Percentiles rank a stretch among this genome's conserved stretches.
Conservation (phyloP, 2,888 invertebrate genomes). For the Dyspetes luteomarginatus region DNA sequence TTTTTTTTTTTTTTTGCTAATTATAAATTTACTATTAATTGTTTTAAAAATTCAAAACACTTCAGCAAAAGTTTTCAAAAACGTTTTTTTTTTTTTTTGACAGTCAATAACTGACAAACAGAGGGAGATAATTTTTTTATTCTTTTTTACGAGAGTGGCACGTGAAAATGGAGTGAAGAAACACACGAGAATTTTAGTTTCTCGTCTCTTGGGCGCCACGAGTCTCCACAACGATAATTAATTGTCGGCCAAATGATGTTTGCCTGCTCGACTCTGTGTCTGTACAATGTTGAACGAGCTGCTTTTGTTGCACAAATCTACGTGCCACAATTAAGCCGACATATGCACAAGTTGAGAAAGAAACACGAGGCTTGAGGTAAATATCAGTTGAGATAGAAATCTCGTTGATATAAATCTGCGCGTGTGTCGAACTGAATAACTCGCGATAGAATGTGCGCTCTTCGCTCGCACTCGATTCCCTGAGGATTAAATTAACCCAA, state of each 20-base stretch:
- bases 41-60: too few relatives aligned
- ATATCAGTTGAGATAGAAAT: conserved; percentile 76
- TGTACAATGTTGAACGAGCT: not conserved
- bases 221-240: not conserved
- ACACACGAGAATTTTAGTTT: too few relatives aligned
- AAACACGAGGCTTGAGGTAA: conserved; percentile 70
- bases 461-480: conserved; percentile 52
- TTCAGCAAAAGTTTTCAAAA: too few relatives aligned
- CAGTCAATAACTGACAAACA: too few relatives aligned
- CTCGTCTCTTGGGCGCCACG: too few relatives aligned
- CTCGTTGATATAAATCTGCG: conserved; percentile 78
- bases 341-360: not conserved
- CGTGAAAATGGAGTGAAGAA: too few relatives aligned
- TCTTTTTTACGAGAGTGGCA: too few relatives aligned
- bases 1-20: too few relatives aligned
- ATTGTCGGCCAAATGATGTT: not conserved
- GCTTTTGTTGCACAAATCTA: not conserved
- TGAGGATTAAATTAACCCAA: conserved; percentile 64
- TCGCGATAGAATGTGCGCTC: conserved; percentile 63
- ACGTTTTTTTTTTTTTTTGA: too few relatives aligned
- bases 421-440: conserved; percentile 74
- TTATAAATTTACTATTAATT: too few relatives aligned
- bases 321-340: not conserved
- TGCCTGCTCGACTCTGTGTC: not conserved
- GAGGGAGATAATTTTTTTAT: too few relatives aligned